Percentiles rank a stretch among this genome's conserved stretches.
phyloP scores from a whole-genome alignment of 2,113 vertebrate genomes.

The Gadus chalcogrammus region DNA sequence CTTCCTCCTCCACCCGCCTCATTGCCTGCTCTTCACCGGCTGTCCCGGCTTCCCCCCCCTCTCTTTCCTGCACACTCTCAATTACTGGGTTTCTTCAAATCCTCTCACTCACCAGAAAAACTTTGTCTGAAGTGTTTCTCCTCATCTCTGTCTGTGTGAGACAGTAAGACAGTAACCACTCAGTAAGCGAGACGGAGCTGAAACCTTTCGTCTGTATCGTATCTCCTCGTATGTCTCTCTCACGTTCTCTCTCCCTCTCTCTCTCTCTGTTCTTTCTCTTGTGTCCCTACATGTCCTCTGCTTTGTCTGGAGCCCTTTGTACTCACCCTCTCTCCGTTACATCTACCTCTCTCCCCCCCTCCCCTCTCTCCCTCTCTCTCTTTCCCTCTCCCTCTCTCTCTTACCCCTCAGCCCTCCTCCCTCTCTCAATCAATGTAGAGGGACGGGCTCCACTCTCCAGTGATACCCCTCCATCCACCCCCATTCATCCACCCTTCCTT shows the following conservation, averaged over 20 bases:
- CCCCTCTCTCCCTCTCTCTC: not conserved
- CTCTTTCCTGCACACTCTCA: too few species aligned
- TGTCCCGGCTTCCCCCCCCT: too few species aligned
- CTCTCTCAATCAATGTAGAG: not conserved
- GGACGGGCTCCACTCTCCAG: not conserved
- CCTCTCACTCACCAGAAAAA: too few species aligned
- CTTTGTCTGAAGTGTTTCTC: too few species aligned
- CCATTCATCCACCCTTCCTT: not conserved
- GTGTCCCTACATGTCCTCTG: conserved; percentile 27
- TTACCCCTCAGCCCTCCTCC: not conserved
- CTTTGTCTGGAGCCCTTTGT: conserved; percentile 26
- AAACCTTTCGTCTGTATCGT: too few species aligned
- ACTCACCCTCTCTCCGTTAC: conserved; percentile 6
- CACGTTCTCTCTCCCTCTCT: too few species aligned
- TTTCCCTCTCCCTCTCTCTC: not conserved
- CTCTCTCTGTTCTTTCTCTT: conserved; percentile 37
- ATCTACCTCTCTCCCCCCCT: not conserved
- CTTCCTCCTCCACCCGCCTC: not conserved
- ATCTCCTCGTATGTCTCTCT: not conserved
- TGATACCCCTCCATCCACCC: not conserved
- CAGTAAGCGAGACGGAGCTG: too few species aligned
- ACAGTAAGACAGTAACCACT: too few species aligned
- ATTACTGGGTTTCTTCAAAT: too few species aligned
- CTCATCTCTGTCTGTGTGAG: too few species aligned
- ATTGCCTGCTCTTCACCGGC: too few species aligned